These are phyloP conservation scores for Rhingia rostrata DNA, from an alignment of 2,888 invertebrate species.

Conservation along the genomic window DNA sequence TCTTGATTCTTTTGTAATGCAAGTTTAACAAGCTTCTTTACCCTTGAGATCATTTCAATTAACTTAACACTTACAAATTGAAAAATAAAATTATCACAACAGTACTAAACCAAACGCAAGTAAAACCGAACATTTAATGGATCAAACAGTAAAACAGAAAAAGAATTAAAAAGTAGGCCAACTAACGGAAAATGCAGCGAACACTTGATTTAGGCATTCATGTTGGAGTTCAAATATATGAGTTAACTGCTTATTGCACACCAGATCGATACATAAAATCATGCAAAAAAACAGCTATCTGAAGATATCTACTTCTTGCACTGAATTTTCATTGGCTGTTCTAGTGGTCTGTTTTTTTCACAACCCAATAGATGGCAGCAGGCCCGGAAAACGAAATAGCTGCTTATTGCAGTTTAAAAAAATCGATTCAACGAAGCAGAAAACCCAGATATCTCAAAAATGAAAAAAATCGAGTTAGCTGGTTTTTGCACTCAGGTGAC, in stretches of 20 bases:
- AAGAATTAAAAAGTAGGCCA: too few relatives aligned
- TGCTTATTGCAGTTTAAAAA: too few relatives aligned
- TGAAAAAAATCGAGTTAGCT: too few relatives aligned
- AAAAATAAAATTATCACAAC: not conserved
- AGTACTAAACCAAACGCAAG: conserved; percentile 5
- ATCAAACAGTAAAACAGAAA: not conserved
- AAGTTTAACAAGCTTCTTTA: too few relatives aligned
- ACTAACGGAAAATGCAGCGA: not conserved
- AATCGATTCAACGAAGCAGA: too few relatives aligned
- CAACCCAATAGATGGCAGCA: too few relatives aligned
- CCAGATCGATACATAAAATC: conserved; percentile 7
- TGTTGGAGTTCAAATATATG: conserved; percentile 7
- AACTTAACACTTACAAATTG: too few relatives aligned
- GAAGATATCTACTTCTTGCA: conserved; percentile 7
- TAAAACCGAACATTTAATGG: conserved; percentile 2
- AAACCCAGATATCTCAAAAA: too few relatives aligned
- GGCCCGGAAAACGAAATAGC: too few relatives aligned
- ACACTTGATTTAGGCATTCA: not conserved
- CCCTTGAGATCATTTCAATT: too few relatives aligned
- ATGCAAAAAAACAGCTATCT: conserved; percentile 7
- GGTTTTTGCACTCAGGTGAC: too few relatives aligned
- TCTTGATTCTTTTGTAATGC: not conserved
- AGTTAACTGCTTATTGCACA: conserved; percentile 5
- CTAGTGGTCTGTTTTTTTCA: conserved; percentile 1
- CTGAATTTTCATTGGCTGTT: conserved; percentile 1